Conservation (phyloP, 2,888 invertebrate species). For the Lycia hirtaria region DNA sequence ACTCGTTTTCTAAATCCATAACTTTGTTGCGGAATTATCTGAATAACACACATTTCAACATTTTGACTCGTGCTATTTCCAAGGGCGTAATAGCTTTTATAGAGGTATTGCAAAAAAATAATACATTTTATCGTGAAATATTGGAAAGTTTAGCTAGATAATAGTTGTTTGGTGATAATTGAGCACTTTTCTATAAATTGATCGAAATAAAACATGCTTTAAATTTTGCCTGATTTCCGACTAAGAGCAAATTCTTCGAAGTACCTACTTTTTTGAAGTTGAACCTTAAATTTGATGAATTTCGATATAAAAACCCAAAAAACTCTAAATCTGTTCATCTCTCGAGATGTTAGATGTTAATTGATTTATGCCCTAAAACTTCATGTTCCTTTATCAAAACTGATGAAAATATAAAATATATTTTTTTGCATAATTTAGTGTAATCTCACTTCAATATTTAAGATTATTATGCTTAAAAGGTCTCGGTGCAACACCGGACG, state of each 20-base stretch:
- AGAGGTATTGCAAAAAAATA: neutral
- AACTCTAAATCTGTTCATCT: no score
- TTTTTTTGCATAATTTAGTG: neutral
- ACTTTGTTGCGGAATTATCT: constrained; percentile 29
- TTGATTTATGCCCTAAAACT: neutral
- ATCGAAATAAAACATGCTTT: no score
- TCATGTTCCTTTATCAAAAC: no score
- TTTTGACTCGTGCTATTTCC: constrained; percentile 30
- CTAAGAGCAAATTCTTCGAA: no score
- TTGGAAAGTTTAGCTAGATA: neutral
- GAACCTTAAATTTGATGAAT: no score
- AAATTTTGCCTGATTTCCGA: no score
- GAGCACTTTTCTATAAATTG: no score
- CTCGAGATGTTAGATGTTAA: no score
- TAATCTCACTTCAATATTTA: neutral
- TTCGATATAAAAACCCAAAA: no score
- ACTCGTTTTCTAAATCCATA: constrained; percentile 16
- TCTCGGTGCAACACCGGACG: constrained; percentile 37
- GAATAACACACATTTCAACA: constrained; percentile 32
- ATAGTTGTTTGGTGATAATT: no score
- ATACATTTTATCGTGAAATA: neutral
- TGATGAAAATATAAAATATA: no score
- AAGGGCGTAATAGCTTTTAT: constrained; percentile 23
- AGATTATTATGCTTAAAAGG: constrained; percentile 31
- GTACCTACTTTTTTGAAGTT: no score